Conservation (phyloP, 2,888 invertebrate species). For the Aricia artaxerxes region DNA sequence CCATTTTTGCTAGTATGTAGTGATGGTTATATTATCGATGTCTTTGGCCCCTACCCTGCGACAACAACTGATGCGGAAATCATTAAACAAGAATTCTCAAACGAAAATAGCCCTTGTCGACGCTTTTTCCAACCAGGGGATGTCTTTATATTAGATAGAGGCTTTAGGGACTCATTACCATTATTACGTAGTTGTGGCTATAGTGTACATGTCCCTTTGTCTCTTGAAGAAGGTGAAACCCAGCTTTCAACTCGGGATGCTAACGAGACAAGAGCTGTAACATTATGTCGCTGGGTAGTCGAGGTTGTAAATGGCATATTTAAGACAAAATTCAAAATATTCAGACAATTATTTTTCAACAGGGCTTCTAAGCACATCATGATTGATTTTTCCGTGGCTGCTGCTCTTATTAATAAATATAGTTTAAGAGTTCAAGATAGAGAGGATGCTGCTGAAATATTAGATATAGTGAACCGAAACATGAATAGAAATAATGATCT, state of each 20-base stretch:
- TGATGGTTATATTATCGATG: neutral
- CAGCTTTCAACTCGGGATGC: neutral
- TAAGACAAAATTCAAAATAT: neutral
- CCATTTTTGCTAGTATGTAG: too few relatives aligned
- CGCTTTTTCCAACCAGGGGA: neutral
- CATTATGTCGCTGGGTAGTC: neutral
- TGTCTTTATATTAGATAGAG: neutral
- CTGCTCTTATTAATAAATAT: neutral
- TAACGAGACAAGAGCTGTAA: neutral
- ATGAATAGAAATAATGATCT: too few relatives aligned
- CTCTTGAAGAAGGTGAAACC: neutral
- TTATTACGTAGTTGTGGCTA: neutral
- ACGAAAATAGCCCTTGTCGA: neutral
- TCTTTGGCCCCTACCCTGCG: neutral
- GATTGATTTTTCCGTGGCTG: neutral
- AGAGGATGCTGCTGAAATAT: too few relatives aligned
- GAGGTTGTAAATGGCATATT: neutral
- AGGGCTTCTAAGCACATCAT: neutral
- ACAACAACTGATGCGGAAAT: neutral
- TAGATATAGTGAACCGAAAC: too few relatives aligned
- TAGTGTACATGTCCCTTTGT: neutral
- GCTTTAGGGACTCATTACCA: neutral
- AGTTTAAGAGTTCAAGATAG: too few relatives aligned
- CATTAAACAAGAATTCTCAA: neutral
- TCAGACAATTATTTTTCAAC: neutral